These are phyloP conservation scores for Drosophila sp. DNA, from an alignment of 1,140 invertebrate genomes.

Conservation along the genomic window DNA sequence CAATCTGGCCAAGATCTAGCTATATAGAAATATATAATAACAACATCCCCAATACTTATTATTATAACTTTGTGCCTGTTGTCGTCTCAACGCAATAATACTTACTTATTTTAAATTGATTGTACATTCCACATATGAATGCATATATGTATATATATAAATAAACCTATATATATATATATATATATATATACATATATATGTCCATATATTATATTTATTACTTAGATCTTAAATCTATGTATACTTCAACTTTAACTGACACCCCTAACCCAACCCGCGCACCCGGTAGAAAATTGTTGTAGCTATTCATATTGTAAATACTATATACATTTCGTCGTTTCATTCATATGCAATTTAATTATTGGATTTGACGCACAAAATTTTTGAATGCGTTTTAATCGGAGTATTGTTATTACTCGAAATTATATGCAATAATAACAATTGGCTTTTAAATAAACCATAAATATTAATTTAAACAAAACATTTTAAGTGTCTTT, in stretches of 20 bases:
- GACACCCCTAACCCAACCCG: neutral
- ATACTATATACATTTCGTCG: constrained; percentile 9
- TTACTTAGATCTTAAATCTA: constrained; percentile 23
- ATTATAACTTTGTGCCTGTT: constrained; percentile 65
- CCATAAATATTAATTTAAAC: constrained; percentile 2
- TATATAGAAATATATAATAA: constrained; percentile 41
- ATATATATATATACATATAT: constrained; percentile 24
- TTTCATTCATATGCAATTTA: constrained; percentile 7
- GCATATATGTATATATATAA: constrained; percentile 32
- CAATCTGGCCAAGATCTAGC: constrained; percentile 20
- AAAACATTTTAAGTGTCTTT: neutral
- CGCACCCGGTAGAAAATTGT: constrained; percentile 3
- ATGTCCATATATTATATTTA: constrained; percentile 25
- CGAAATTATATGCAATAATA: constrained; percentile 7
- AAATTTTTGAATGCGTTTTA: neutral
- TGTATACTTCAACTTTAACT: neutral
- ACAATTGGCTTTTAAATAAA: constrained; percentile 10
- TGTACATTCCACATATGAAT: constrained; percentile 70
- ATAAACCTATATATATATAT: constrained; percentile 16
- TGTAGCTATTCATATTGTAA: constrained; percentile 13
- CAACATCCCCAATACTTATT: constrained; percentile 38
- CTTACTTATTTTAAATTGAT: constrained; percentile 74
- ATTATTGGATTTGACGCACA: constrained; percentile 1
- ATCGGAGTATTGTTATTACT: neutral
- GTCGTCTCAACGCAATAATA: constrained; percentile 70